Conservation (phyloP, 1,140 invertebrate genomes). For the Drosophila equinoxialis region DNA sequence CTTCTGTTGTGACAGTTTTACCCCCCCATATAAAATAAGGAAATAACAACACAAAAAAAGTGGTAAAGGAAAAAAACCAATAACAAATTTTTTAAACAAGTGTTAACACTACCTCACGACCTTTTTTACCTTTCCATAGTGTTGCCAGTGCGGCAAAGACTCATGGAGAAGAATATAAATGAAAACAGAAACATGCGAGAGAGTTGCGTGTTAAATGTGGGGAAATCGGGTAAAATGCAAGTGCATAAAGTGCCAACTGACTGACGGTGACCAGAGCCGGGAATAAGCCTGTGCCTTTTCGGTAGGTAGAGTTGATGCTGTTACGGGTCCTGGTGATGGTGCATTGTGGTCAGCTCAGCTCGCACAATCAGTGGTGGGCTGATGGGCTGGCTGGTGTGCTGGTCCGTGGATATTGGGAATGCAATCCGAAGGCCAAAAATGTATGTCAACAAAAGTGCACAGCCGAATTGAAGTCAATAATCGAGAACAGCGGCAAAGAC, state of each 20-base stretch:
- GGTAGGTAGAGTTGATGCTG: neutral
- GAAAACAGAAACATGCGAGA: constrained; percentile 29
- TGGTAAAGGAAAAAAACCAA: constrained; percentile 65
- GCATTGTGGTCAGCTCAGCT: constrained; percentile 65
- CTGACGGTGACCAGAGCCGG: constrained; percentile 30
- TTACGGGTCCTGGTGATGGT: constrained; percentile 27
- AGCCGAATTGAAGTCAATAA: constrained; percentile 28
- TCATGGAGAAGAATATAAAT: constrained; percentile 36
- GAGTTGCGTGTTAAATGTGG: constrained; percentile 50
- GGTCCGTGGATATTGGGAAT: constrained; percentile 21
- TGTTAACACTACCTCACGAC: constrained; percentile 73
- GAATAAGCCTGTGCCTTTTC: constrained; percentile 54
- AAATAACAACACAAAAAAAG: constrained; percentile 21
- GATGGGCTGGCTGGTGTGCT: neutral
- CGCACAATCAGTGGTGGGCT: neutral
- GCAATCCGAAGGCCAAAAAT: constrained; percentile 44
- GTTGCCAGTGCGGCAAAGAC: constrained; percentile 8
- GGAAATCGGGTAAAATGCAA: constrained; percentile 61
- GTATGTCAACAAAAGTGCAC: constrained; percentile 54
- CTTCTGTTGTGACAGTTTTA: constrained; percentile 17
- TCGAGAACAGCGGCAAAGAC: neutral
- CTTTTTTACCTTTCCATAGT: constrained; percentile 25
- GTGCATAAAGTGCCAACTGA: constrained; percentile 46
- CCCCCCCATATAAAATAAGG: constrained; percentile 29
- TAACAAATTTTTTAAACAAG: constrained; percentile 81